phyloP scores from a whole-genome alignment of 1,140 invertebrate species.

The Alviniconcha marisindica region DNA sequence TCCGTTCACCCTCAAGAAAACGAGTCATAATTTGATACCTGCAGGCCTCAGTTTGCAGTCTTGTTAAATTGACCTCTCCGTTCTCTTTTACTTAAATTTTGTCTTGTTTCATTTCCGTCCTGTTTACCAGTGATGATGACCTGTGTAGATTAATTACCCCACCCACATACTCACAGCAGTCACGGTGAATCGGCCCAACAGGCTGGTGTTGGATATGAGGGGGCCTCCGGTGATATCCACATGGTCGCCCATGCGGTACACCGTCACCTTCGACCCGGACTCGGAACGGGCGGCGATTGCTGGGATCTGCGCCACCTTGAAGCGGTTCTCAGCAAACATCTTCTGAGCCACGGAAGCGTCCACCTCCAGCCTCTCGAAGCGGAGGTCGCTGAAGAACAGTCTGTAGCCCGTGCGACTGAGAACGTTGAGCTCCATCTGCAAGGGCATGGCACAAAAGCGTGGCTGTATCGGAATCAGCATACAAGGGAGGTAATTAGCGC shows the following conservation, averaged over 20 bases:
- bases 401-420: constrained; percentile 86
- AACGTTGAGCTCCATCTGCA: constrained; percentile 84
- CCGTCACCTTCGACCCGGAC: constrained; percentile 79
- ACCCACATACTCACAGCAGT: constrained; percentile 78
- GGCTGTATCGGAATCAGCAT: no score
- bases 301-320: constrained; percentile 90
- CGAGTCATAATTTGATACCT: no score
- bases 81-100: not conserved
- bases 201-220: constrained; percentile 86
- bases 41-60: not conserved
- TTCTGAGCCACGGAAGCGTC: constrained; percentile 83
- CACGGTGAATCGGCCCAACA: constrained; percentile 86
- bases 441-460: no score
- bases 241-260: constrained; percentile 90
- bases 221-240: constrained; percentile 95
- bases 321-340: constrained; percentile 91
- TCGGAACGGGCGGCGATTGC: constrained; percentile 80
- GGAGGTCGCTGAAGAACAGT: constrained; percentile 76
- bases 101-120: no score
- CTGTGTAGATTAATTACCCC: no score
- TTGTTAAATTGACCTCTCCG: not conserved
- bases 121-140: no score
- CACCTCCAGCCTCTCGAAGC: constrained; percentile 87
- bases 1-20: no score
- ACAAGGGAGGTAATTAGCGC: no score